Conservation (phyloP, 2,888 invertebrate species). For the Ophraella communa region DNA sequence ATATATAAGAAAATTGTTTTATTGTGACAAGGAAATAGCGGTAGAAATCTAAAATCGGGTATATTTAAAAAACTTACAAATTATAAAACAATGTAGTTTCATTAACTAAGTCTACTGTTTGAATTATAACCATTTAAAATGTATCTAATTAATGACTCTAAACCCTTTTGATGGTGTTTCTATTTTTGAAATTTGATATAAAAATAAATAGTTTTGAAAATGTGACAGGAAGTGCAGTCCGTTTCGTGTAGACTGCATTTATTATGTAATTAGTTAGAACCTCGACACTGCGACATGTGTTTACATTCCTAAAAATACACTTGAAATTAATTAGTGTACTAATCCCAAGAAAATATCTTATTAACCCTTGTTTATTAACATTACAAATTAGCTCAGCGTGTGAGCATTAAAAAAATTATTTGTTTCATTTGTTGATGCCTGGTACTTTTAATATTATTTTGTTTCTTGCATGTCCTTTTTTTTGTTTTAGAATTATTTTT, state of each 20-base stretch:
- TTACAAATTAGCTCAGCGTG: not conserved
- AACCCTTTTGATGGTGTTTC: not conserved
- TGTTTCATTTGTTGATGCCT: no score
- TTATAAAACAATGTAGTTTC: not conserved
- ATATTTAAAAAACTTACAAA: not conserved
- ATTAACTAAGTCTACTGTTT: no score
- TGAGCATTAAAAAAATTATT: not conserved
- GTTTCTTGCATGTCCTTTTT: no score
- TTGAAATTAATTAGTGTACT: not conserved
- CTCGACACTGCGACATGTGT: not conserved
- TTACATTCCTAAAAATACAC: conserved; percentile 7
- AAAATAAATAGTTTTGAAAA: not conserved
- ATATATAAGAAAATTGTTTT: not conserved
- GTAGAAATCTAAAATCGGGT: no score
- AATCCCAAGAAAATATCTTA: not conserved
- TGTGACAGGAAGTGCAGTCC: conserved; percentile 4
- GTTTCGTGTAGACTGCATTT: not conserved
- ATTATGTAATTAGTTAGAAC: not conserved
- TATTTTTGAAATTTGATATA: conserved; percentile 6
- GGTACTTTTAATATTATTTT: no score
- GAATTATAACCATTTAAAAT: no score
- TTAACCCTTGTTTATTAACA: not conserved
- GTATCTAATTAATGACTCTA: not conserved
- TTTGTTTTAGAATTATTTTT: no score
- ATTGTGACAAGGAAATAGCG: not conserved